Conservation (phyloP, 2,888 invertebrate species). For the Athripsodes cinereus region DNA sequence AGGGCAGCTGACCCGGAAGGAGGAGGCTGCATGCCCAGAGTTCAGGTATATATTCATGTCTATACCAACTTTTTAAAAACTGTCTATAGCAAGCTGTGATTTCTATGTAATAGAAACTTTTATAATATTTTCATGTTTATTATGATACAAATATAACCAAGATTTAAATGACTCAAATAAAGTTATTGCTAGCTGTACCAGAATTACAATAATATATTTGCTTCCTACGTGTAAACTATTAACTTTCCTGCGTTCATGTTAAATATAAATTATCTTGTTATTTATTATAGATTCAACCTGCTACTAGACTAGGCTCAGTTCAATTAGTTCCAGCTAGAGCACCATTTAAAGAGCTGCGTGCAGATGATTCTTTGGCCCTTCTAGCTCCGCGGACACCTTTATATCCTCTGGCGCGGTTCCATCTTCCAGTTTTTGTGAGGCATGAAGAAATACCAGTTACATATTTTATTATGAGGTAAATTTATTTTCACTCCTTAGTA, state of each 20-base stretch:
- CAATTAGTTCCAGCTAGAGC: conserved; percentile 72
- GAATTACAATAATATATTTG: too few relatives aligned
- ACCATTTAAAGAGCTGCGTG: conserved; percentile 76
- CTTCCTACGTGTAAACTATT: too few relatives aligned
- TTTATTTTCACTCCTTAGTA: neutral
- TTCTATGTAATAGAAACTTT: too few relatives aligned
- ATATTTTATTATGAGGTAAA: conserved; percentile 78
- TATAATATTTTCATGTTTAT: too few relatives aligned
- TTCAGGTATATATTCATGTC: too few relatives aligned
- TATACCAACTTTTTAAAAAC: too few relatives aligned
- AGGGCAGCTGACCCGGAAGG: conserved; percentile 58
- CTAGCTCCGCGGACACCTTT: conserved; percentile 82
- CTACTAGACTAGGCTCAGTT: conserved; percentile 59
- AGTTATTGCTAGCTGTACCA: too few relatives aligned
- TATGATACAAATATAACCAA: too few relatives aligned
- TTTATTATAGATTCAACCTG: conserved; percentile 50
- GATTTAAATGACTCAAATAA: too few relatives aligned
- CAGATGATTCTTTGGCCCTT: conserved; percentile 78
- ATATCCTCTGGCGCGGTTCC: conserved; percentile 83
- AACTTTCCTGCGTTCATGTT: too few relatives aligned
- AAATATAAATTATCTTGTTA: too few relatives aligned
- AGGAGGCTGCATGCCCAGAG: conserved; percentile 68
- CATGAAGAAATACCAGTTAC: conserved; percentile 65
- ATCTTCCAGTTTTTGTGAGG: conserved; percentile 84
- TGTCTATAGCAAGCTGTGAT: too few relatives aligned